Base-by-base conservation (phyloP, 1,140 invertebrate genomes). In the Panagrolaimus sp. region DNA sequence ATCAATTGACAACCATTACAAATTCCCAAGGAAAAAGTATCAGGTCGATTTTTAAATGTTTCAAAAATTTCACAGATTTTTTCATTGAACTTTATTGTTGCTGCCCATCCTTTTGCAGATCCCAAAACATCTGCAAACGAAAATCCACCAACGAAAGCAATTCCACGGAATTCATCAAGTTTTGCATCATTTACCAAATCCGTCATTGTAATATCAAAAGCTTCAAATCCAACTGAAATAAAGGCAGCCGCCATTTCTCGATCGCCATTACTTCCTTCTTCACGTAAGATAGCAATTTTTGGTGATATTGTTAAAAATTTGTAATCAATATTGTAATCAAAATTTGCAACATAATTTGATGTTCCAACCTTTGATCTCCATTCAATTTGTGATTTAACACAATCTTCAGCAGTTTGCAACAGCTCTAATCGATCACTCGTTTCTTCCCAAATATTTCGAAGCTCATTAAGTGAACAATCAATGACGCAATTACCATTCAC, bases 1-100 rank as follows among this genome's bases (percentile, higher is more conserved):
- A 97, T 92, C 47, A 98, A 83, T 81, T 98, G 95, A 80, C 94
- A 97, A 0, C 95, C 95, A 85, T 98, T 98, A 81, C 95, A 98
- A 9, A 98, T 91, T 47, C 95, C 95, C 53, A 98, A 87, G 72
- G 92, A 95, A 82, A 98, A 98, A 0, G 92, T 95, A 80, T 96
- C 89, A 2, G 85, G 73, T 23, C 92, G 87, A 9, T 83, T 77
- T 47, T 87, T 83, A 84, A 95, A 95, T 67, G 86, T 83, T 42
- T 88, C 82, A 53, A 96, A 89, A 78, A 93, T 91, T 25, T 88
- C 85, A 66, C 88, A 87, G 5, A 90, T 73, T 14, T 76, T 77
- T 25, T 84, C 77, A 82, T 90, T 86, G 81, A 92, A 94, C 5
- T 91, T 79, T 14, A 96, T 89, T 75, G 90, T 90, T 0, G 91